Evolutionary conservation across 2,113 vertebrate species (phyloP), one percentile per base, ranked within the genome.

Genomic region (Eurystomus gularis): DNA sequence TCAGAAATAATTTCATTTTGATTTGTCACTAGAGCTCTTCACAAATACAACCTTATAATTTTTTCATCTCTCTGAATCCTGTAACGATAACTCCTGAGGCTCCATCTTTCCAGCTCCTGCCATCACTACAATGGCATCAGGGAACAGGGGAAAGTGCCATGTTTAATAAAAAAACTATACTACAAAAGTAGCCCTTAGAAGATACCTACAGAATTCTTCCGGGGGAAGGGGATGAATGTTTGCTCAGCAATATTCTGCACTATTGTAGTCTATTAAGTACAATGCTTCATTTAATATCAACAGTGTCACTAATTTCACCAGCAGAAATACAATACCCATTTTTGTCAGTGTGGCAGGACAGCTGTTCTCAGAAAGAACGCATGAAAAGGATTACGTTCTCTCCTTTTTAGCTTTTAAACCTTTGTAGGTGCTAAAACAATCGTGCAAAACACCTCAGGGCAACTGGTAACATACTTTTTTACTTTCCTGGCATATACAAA

Each of bases 1-100:
- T 94, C 86, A 94, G 70, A 86, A 89, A 82, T 85, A 46, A 94
- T 80, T 95, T 84, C 44, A 76, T 65, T 94, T 84, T 84, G 44
- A 82, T 89, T 93, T 54, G 25, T 72, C 73, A 31, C 72, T 93
- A 91, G 80, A 79, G 83, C 70, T 70, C 80, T 96, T 89, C 76
- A 94, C 46, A 94, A 84, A 93, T 37, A 46, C 29, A 90, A 64
- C 35, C 72, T 88, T 55, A 19, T n/a, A 44, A 76, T 79, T 91
- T 94, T 77, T 89, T 26, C 16, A 5, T 61, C 61, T 70, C 26
- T 81, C 29, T 75, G 31, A 62, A 68, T 68, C 33, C 35, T 90
- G 6, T 40, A 54, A 44, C 19, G 37, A 46, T 9, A 81, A 70
- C 42, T 90, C 39, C 37, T 29, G 35, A 80, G 86, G 42, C 5